Conservation (phyloP, 2,113 vertebrate species). For the Pterocles orientalis region DNA sequence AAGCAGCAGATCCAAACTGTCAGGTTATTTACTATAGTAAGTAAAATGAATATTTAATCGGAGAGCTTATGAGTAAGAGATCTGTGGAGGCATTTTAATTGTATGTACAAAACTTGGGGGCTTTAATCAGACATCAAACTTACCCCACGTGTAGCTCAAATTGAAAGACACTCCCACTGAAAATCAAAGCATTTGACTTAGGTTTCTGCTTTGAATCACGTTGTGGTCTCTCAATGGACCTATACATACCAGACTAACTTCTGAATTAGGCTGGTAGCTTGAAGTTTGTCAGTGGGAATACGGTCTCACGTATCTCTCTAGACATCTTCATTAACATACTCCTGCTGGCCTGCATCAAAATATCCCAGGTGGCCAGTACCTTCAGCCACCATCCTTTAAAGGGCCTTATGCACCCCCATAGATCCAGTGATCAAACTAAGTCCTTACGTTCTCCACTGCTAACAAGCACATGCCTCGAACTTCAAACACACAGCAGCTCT, state of each 20-base stretch:
- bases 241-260: neutral
- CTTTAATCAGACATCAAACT: neutral
- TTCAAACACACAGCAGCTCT: neutral
- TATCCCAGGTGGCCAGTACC: neutral
- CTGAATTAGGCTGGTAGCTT: neutral
- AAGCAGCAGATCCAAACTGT: neutral
- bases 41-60: neutral
- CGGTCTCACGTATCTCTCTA: neutral
- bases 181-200: neutral
- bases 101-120: accelerated
- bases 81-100: neutral
- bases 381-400: neutral
- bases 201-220: neutral
- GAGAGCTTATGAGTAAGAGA: neutral
- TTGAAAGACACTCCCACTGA: accelerated
- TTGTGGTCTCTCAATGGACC: neutral
- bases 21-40: neutral
- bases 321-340: too few species aligned
- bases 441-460: neutral
- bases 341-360: neutral
- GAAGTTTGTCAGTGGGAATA: neutral
- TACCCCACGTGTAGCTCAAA: neutral
- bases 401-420: neutral
- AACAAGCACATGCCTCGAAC: neutral
- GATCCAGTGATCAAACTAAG: accelerated